phyloP scores from a whole-genome alignment of 2,113 vertebrate genomes.

The Tetrax tetrax region DNA sequence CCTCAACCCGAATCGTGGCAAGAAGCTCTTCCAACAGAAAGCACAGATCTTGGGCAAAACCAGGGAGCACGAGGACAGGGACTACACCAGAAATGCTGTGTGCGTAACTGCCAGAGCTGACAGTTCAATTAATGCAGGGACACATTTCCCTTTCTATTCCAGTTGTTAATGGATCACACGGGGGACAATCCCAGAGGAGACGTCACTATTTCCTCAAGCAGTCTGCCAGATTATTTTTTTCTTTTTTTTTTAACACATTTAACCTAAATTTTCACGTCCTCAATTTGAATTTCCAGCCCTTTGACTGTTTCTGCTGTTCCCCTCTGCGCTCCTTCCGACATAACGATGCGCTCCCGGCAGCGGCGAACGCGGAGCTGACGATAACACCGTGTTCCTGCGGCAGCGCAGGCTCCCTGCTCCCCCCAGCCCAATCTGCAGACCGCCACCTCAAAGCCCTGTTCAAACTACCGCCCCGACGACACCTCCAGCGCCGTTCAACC shows the following conservation, averaged over 20 bases:
- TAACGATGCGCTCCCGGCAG: not conserved
- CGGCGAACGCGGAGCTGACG: accelerated
- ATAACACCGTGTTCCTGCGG: not conserved
- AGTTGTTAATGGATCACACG: not conserved
- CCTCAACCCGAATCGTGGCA: accelerated
- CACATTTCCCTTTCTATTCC: not conserved
- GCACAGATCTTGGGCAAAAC: not conserved
- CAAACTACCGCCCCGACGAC: not conserved
- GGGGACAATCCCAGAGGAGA: not conserved
- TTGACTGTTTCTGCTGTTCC: not conserved
- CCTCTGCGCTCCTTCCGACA: not conserved
- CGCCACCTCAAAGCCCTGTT: not conserved
- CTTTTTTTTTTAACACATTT: not conserved
- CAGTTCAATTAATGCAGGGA: not conserved
- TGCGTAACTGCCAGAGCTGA: not conserved
- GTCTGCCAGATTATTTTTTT: not conserved
- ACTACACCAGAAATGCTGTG: not conserved
- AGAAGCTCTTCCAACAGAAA: not conserved
- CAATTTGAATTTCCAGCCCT: not conserved
- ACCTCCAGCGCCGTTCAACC: not conserved
- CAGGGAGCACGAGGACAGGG: not conserved
- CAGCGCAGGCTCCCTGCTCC: not conserved
- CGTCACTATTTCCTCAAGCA: not conserved
- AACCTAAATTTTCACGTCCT: not conserved
- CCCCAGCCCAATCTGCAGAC: not conserved